Evolutionary conservation across 64 coral and sea anemone genomes (phyloP).

Genomic region (Dendrophyllia cribrosa): DNA sequence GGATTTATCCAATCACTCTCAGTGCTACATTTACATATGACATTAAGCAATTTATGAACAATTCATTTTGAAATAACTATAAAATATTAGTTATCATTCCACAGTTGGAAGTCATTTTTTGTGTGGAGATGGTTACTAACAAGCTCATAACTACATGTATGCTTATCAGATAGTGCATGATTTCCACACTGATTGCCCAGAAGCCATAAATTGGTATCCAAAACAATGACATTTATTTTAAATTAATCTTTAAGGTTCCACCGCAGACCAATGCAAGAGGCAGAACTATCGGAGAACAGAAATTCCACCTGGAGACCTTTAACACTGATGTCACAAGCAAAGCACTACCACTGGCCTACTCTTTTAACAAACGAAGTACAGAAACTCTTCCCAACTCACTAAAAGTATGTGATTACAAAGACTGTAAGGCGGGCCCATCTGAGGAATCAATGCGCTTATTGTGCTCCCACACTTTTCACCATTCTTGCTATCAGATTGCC

Average conservation of each 20-base stretch:
- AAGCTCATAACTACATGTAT: no score
- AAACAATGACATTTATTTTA: background rate
- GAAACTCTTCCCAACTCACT: background rate
- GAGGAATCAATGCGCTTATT: constrained; percentile 31
- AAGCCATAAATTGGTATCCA: background rate
- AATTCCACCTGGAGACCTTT: constrained; percentile 57
- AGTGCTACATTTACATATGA: no score
- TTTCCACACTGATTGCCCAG: no score
- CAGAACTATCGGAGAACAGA: constrained; percentile 37
- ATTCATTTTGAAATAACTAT: no score
- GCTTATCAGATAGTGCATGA: no score
- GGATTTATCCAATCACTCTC: no score
- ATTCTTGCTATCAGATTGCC: background rate
- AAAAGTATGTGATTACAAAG: constrained; percentile 49
- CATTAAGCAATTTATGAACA: no score
- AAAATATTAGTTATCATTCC: no score
- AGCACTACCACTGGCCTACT: constrained; percentile 41
- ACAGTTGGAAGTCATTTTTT: no score
- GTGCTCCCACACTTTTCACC: constrained; percentile 49
- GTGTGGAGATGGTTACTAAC: no score
- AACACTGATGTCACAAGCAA: constrained; percentile 21
- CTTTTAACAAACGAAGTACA: constrained; percentile 32
- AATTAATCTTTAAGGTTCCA: constrained; percentile 22
- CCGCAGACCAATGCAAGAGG: constrained; percentile 30
- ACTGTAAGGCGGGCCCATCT: background rate